These are phyloP conservation scores for Thereva nobilitata DNA, from an alignment of 2,888 invertebrate genomes.

Conservation along the genomic window DNA sequence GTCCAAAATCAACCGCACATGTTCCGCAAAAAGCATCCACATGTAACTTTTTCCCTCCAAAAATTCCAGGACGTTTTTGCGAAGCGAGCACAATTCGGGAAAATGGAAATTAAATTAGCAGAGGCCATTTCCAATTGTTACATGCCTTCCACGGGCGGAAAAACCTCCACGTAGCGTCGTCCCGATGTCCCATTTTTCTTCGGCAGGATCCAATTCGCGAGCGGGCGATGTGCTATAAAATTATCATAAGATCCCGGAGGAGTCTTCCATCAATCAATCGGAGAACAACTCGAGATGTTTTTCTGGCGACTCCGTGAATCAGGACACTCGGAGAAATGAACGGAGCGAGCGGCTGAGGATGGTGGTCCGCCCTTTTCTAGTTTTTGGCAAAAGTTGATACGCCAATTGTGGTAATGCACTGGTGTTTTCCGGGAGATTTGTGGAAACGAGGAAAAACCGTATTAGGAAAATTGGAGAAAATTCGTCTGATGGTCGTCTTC, in stretches of 20 bases:
- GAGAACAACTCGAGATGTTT: constrained; percentile 37
- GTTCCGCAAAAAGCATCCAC: no score
- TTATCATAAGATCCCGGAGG: constrained; percentile 41
- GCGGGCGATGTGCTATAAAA: constrained; percentile 35
- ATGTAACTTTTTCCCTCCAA: no score
- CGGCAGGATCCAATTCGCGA: constrained; percentile 38
- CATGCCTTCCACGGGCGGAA: no score
- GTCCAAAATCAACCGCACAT: no score
- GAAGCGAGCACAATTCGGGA: no score
- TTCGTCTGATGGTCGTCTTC: constrained; percentile 1
- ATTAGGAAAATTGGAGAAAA: constrained; percentile 30
- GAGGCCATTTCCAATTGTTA: no score
- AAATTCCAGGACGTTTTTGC: no score
- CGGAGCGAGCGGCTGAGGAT: constrained; percentile 18
- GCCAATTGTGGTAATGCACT: constrained; percentile 34
- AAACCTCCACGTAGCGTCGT: background rate
- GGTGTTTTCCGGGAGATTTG: constrained; percentile 7
- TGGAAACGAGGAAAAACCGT: constrained; percentile 24
- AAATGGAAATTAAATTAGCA: no score
- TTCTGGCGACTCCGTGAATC: constrained; percentile 35
- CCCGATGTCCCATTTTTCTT: constrained; percentile 11
- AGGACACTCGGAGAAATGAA: constrained; percentile 19
- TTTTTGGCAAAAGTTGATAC: constrained; percentile 36
- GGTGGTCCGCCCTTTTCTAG: constrained; percentile 40
- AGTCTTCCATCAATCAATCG: constrained; percentile 42